A percentile compares a stretch with the other conserved stretches of the same genome.
Conservation (phyloP, 2,888 invertebrate species). For the Tachina grossa region DNA sequence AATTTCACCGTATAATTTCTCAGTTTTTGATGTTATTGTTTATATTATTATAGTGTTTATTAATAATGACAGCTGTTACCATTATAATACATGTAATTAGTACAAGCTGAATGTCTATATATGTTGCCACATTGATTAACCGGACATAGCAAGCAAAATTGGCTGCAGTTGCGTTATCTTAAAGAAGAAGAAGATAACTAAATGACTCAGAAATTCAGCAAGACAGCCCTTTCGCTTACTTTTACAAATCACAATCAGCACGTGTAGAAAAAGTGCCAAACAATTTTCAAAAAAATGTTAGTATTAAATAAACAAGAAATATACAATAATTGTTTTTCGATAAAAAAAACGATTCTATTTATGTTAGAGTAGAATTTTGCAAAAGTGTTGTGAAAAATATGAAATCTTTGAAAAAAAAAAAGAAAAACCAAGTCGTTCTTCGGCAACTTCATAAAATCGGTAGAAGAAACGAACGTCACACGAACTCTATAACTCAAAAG, state of each 20-base stretch:
- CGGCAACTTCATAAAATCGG: constrained; percentile 67
- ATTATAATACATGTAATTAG: neutral
- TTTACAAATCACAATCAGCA: constrained; percentile 83
- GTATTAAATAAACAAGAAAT: constrained; percentile 76
- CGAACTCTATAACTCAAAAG: constrained; percentile 65
- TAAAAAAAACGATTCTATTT: constrained; percentile 62
- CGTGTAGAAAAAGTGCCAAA: constrained; percentile 84
- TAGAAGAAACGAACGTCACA: constrained; percentile 73
- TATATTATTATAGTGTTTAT: neutral
- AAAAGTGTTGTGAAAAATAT: constrained; percentile 71
- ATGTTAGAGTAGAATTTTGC: constrained; percentile 59
- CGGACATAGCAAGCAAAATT: constrained; percentile 56
- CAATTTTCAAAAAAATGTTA: constrained; percentile 82
- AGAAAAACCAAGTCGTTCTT: constrained; percentile 49
- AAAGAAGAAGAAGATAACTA: constrained; percentile 66
- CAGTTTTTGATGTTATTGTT: constrained; percentile 1
- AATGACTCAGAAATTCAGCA: constrained; percentile 80
- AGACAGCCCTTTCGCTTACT: constrained; percentile 83
- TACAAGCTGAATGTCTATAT: neutral
- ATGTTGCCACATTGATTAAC: constrained; percentile 30
- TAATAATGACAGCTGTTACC: constrained; percentile 6
- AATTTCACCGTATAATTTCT: no score
- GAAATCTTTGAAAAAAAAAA: constrained; percentile 65
- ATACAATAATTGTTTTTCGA: constrained; percentile 55
- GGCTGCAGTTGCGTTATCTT: constrained; percentile 46